phyloP scores from a whole-genome alignment of 2,888 invertebrate genomes.

The Capitulum mitella region DNA sequence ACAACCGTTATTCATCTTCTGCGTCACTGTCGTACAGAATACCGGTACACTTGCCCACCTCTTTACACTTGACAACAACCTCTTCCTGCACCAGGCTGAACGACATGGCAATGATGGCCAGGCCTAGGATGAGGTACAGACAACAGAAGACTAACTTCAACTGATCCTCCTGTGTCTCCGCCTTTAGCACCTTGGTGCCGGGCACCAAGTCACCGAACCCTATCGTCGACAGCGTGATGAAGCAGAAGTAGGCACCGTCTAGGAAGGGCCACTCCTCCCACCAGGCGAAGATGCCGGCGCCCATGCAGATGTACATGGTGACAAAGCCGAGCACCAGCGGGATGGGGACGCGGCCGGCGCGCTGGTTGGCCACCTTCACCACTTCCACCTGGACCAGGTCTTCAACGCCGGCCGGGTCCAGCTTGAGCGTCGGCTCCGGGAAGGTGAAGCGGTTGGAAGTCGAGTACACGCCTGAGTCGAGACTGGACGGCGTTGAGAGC shows the following conservation, averaged over 20 bases:
- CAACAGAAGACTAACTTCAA: conserved; percentile 71
- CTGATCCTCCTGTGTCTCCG: conserved; percentile 49
- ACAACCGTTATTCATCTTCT: background rate
- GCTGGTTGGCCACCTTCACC: background rate
- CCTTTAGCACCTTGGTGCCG: conserved; percentile 46
- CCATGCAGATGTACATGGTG: conserved; percentile 63
- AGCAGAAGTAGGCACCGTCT: conserved; percentile 76
- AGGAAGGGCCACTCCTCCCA: conserved; percentile 73
- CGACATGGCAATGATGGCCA: conserved; percentile 74
- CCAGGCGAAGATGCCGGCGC: conserved; percentile 68
- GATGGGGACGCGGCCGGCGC: conserved; percentile 51
- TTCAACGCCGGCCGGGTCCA: background rate
- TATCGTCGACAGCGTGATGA: conserved; percentile 73
- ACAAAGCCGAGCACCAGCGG: conserved; percentile 59
- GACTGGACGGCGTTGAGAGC: conserved; percentile 11
- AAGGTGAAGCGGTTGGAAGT: background rate
- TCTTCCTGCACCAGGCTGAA: conserved; percentile 76
- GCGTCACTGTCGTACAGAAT: conserved; percentile 50
- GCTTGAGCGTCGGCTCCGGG: background rate
- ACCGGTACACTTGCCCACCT: conserved; percentile 61
- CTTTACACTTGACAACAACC: conserved; percentile 62
- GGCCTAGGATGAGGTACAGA: conserved; percentile 66
- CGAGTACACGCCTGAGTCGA: conserved; percentile 20
- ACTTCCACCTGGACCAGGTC: background rate
- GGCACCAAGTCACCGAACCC: conserved; percentile 72